Evolutionary conservation across 1,140 invertebrate species (phyloP).

Genomic region (Drosophila funebris): DNA sequence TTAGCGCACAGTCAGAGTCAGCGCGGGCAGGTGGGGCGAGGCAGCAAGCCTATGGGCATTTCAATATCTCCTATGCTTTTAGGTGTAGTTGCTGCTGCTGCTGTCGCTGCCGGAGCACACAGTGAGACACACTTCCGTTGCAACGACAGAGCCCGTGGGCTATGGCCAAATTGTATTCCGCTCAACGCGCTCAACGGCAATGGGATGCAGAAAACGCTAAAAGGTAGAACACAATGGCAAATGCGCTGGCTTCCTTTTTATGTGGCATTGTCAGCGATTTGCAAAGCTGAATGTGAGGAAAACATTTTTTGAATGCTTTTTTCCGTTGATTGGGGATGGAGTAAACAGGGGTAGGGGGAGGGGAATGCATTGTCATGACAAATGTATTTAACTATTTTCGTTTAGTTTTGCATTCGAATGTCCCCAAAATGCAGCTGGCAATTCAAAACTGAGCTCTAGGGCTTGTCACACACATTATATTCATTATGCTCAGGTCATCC

Average conservation of each 20-base stretch:
- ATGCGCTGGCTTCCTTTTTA: conserved; percentile 37
- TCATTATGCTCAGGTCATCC: conserved; percentile 56
- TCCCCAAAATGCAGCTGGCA: conserved; percentile 52
- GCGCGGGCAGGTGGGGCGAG: conserved; percentile 42
- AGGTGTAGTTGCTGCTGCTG: conserved; percentile 62
- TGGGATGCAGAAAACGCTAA: conserved; percentile 66
- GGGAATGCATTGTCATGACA: conserved; percentile 69
- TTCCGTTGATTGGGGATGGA: background rate
- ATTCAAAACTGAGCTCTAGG: conserved; percentile 52
- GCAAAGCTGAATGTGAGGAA: conserved; percentile 71
- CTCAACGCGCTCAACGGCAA: conserved; percentile 54
- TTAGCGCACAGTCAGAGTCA: conserved; percentile 72
- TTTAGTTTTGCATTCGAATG: conserved; percentile 56
- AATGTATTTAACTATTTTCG: conserved; percentile 80
- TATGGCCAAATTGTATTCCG: conserved; percentile 79
- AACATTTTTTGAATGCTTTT: conserved; percentile 73
- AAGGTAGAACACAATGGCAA: conserved; percentile 56
- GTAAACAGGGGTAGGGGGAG: background rate
- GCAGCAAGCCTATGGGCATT: conserved; percentile 50
- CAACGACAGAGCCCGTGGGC: conserved; percentile 31
- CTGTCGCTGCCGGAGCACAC: background rate
- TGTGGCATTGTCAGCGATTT: conserved; percentile 77
- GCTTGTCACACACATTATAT: conserved; percentile 82
- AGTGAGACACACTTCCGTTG: conserved; percentile 15
- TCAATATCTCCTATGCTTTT: conserved; percentile 73